Conservation (phyloP, 2,888 invertebrate species). For the Euzophera pinguis region DNA sequence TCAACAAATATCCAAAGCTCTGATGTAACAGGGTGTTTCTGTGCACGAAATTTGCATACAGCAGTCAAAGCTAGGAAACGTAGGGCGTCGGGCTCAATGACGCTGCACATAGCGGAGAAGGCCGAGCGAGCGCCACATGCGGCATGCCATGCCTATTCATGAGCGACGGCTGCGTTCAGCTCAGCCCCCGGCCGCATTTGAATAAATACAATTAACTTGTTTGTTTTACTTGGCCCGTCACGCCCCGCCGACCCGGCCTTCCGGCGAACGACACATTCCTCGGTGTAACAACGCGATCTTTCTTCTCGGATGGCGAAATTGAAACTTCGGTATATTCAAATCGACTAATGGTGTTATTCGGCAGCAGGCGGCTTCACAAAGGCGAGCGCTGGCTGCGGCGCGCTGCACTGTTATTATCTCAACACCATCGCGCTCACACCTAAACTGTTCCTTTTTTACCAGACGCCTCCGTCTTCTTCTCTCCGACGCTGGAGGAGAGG, state of each 20-base stretch:
- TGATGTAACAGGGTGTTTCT: neutral
- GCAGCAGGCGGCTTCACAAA: conserved; percentile 64
- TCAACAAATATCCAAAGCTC: neutral
- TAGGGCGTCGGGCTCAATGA: conserved; percentile 41
- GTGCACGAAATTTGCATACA: conserved; percentile 29
- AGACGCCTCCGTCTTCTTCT: conserved; percentile 64
- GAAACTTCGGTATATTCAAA: conserved; percentile 65
- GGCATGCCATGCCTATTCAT: conserved; percentile 73
- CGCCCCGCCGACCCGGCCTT: conserved; percentile 54
- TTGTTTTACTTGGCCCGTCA: conserved; percentile 69
- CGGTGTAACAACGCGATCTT: conserved; percentile 20
- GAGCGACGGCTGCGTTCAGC: conserved; percentile 64
- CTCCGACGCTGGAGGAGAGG: conserved; percentile 42
- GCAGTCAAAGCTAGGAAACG: conserved; percentile 27
- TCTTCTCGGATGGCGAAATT: conserved; percentile 35
- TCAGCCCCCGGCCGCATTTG: conserved; percentile 58
- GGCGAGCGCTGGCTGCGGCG: conserved; percentile 46
- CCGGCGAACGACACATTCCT: conserved; percentile 51
- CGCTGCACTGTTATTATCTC: conserved; percentile 78
- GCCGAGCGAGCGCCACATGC: conserved; percentile 36
- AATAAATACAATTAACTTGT: conserved; percentile 80
- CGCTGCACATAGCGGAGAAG: conserved; percentile 60
- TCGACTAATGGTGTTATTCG: conserved; percentile 68
- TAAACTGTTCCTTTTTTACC: conserved; percentile 72
- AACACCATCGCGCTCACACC: conserved; percentile 75